Percentiles rank a stretch among this genome's conserved stretches.
These are phyloP conservation scores for Mionectes macconnelli DNA, from an alignment of 2,113 vertebrate genomes.

Conservation along the genomic window DNA sequence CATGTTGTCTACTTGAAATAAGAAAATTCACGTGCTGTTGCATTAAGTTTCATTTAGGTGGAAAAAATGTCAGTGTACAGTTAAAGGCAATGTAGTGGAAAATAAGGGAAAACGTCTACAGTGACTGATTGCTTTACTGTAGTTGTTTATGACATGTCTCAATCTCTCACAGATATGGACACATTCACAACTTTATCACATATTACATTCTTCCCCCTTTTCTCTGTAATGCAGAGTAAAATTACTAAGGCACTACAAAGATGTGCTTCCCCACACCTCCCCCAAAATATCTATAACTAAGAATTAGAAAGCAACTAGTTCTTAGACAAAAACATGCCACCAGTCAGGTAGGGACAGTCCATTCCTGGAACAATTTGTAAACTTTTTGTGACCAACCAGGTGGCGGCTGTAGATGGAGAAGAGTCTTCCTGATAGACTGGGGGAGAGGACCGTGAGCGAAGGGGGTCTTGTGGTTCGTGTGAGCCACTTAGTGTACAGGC, in stretches of 20 bases:
- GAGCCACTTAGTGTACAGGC: accelerated
- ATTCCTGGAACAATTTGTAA: background rate
- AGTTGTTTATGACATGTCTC: background rate
- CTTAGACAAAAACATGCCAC: background rate
- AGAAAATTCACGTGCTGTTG: background rate
- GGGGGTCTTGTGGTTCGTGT: background rate
- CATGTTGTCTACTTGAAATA: background rate
- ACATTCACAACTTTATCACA: background rate
- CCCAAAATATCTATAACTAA: background rate
- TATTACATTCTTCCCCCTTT: accelerated
- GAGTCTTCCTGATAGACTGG: background rate
- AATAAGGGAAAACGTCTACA: background rate
- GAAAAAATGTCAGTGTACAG: background rate
- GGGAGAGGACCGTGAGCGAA: background rate
- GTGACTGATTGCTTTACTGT: background rate
- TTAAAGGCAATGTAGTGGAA: background rate
- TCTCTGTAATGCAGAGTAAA: background rate
- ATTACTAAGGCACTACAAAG: background rate
- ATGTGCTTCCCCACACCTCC: background rate
- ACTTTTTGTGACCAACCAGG: background rate
- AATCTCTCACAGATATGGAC: accelerated
- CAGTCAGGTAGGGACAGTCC: background rate
- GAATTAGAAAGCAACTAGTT: background rate
- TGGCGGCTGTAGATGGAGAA: background rate
- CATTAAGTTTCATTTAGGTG: background rate